Evolutionary conservation across 1,140 invertebrate species (phyloP), one percentile per base, ranked within the genome.

Genomic region (Hypsibius dujardini): DNA sequence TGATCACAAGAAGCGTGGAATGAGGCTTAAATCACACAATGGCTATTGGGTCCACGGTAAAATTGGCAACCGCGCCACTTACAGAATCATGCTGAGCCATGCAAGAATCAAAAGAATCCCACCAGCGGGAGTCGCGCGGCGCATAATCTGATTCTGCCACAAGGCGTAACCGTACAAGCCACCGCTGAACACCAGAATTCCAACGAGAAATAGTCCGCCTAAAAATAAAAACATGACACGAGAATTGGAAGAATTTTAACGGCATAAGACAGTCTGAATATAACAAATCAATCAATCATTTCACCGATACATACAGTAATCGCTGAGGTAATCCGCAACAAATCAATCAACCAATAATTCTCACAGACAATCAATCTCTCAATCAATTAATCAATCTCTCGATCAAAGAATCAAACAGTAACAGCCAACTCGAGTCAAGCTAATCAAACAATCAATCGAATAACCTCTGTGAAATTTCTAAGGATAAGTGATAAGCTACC

Each of bases 21-120:
- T 28, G 28, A 28, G 28, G 28, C 28, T 28, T 28, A 28, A 28
- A 28, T 28, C 28, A 28, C 28, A 28, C 28, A 28, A 28, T 28
- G 28, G 28, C 28, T 28, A 28, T 28, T 28, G 28, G n/a, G 28
- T 28, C 28, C 28, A 28, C 28, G 28, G 28, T 28, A 28, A 28
- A 28, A 28, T 28, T 28, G 28, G 28, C 28, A 28, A 28, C 28
- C 28, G 28, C 28, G 28, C 28, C 28, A 28, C 28, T 67, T 42
- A 67, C 12, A 67, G 45, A 12, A 67, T 12, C 12, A 67, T 15
- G 42, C 62, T 67, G 3, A 67, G 62, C 62, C 62, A 67, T 15
- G 62, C 62, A 67, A 67, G 62, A 45, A 67, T 67, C 12, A 67
- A 42, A 12, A 12, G 42, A 45, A 67, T 67, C 3, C 62, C 62